These are phyloP conservation scores for Aphidius ervi DNA, from an alignment of 1,140 invertebrate genomes.

Conservation along the genomic window DNA sequence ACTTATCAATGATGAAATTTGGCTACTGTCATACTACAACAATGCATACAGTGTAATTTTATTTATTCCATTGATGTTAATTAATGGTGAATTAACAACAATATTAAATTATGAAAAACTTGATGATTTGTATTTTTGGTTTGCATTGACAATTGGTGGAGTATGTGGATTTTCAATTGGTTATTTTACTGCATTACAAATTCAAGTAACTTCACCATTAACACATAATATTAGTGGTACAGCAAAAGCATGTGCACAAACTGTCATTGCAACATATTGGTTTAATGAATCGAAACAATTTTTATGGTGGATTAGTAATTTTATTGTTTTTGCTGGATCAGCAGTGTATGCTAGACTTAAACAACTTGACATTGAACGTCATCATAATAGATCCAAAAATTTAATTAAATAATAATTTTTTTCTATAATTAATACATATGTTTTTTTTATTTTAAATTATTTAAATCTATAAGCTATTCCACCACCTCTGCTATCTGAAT, in stretches of 20 bases:
- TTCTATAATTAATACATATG: too few species aligned
- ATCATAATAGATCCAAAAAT: conserved; percentile 32
- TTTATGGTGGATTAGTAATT: conserved; percentile 94
- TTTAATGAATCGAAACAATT: conserved; percentile 78
- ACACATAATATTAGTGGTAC: conserved; percentile 99
- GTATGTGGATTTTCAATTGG: conserved; percentile 96
- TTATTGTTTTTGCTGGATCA: conserved; percentile 84
- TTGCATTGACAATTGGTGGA: conserved; percentile 81
- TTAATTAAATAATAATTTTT: not conserved
- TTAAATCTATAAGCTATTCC: conserved; percentile 60
- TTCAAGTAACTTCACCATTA: conserved; percentile 95
- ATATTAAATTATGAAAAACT: conserved; percentile 72
- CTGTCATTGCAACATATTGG: conserved; percentile 90
- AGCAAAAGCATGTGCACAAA: conserved; percentile 97
- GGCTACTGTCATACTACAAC: conserved; percentile 91
- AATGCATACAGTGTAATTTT: conserved; percentile 91
- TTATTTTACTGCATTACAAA: conserved; percentile 93
- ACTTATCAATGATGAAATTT: conserved; percentile 81
- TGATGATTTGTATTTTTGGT: conserved; percentile 69
- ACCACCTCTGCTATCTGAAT: conserved; percentile 63
- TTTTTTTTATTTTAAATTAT: not conserved
- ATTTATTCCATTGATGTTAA: conserved; percentile 86
- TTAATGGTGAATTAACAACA: conserved; percentile 74
- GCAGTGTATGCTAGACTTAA: conserved; percentile 88
- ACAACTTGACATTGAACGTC: conserved; percentile 76